These are phyloP conservation scores for Macaca nemestrina DNA, from an alignment of 2,113 vertebrate genomes.

Conservation along the genomic window DNA sequence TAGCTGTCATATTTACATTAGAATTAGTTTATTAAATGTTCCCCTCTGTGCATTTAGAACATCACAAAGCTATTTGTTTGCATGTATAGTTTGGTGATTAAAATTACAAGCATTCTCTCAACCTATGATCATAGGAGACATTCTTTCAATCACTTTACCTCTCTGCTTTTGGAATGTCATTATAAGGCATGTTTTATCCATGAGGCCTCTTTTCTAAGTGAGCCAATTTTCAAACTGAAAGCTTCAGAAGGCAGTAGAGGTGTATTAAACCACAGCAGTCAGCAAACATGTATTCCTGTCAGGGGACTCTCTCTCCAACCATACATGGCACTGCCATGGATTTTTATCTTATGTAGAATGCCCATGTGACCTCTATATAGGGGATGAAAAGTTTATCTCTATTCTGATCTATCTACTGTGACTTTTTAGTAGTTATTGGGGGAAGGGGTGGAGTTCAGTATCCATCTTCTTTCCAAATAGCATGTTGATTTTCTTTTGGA, in stretches of 20 bases:
- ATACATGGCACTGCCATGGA: rapidly evolving
- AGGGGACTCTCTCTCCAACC: not conserved
- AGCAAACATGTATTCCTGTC: not conserved
- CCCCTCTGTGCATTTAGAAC: not conserved
- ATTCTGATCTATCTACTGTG: not conserved
- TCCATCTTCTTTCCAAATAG: not conserved
- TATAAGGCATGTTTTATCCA: not conserved
- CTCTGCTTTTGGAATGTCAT: not conserved
- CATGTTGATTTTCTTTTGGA: not conserved
- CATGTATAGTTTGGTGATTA: not conserved
- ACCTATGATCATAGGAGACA: not conserved
- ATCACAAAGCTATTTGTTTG: not conserved
- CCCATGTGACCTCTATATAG: not conserved
- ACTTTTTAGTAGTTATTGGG: not conserved
- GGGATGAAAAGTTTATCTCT: not conserved
- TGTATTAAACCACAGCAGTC: not conserved
- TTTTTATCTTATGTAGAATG: not conserved
- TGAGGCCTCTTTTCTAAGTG: not conserved
- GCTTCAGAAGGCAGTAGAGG: not conserved
- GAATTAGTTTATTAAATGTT: not conserved
- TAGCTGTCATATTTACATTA: not conserved
- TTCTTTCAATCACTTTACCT: not conserved
- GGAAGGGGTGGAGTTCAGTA: not conserved
- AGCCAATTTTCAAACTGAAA: not conserved
- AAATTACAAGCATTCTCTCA: not conserved